Evolutionary conservation across 2,888 invertebrate genomes (phyloP), one percentile per base, ranked within the genome.

Genomic region (Pomacea canaliculata): DNA sequence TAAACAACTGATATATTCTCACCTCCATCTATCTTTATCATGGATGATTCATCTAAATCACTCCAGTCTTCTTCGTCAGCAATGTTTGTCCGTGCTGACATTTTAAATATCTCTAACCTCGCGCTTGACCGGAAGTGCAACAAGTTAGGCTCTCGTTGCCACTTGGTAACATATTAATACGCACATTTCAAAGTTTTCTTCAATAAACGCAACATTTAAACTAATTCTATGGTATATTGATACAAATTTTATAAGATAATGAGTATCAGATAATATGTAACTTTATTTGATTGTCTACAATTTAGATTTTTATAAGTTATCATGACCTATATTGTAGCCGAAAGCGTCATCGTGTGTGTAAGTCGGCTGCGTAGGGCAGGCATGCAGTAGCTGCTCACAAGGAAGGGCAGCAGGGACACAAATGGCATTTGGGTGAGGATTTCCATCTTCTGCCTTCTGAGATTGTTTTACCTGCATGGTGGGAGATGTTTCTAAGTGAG

Each of bases 21-120:
- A 63, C 46, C 27, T 18, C 48, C 16, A 23, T 73, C 73, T 48
- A 67, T 37, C 13, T n/a, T 51, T 18, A 62, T 73, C n/a, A 79
- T 48, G 18, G 66, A 63, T 16, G 76, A 76, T 62, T 80, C 80
- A 49, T 80, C 78, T 48, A 71, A 69, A 18, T 79, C 78, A 71
- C 76, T 78, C 80, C 80, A 79, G n/a, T 49, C 51, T 48, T 80
- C 80, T 23, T 76, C 70, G 18, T 73, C 71, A 16, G 2, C 49
- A 16, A n/a, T 23, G 23, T n/a, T 62, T 18, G 56, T 48, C 13
- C 18, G 3, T 16, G 18, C 16, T 1, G 67, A 67, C 73, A 73
- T 73, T 67, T 73, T 73, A 37, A 37, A 37, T 13, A 37, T 56
- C 51, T 56, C 7, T 10, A 56, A 56, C 13, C 10, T 12, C 67